Base-by-base conservation (phyloP, 2,797 vertebrate species). In the Hemibagrus guttatus region DNA sequence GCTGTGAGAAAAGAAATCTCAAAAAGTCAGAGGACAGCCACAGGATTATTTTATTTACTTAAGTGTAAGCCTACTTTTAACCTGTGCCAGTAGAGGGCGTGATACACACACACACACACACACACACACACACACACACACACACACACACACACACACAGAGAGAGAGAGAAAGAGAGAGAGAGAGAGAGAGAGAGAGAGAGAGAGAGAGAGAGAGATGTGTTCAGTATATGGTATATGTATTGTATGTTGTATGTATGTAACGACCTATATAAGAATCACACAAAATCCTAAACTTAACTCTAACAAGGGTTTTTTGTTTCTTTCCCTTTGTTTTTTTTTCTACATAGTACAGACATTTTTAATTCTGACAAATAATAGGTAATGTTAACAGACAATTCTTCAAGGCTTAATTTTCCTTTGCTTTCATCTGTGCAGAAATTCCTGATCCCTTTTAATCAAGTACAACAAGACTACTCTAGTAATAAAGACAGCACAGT, bases 71-170 rank as follows among this genome's bases (percentile, higher is more conserved):
- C 63, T 76, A 64, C 49, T 28, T 28, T 75, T 9, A 42, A 56
- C 26, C 39, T 21, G 39, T 84, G 75, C 28, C 82, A 84, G 86
- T 61, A 87, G 74, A 61, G 72, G 86, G 72, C 81, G 2, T 76
- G 42, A 46, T 0, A 58, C 59, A 23, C 31, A 31, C 42, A 46
- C 26, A 42, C 39, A 11, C 46, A 66, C 46, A 61, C 16, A 21
- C n/a, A 54, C 49, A 56, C 7, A 31, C n/a, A 56, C 7, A 12
- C n/a, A 76, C 8, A 31, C n/a, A 42, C 39, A 42, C 39, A 71
- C 21, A 42, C 35, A 23, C 35, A 71, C 35, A 71, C 17, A 71
- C 35, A 71, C 35, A 42, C 12, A 74, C 23, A 74, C 71, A 49
- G 46, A 49, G 46, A 49, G 46, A 49, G 46, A 49, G 46, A 49